Conservation (phyloP, 2,888 invertebrate species). For the Philereme vetulata region DNA sequence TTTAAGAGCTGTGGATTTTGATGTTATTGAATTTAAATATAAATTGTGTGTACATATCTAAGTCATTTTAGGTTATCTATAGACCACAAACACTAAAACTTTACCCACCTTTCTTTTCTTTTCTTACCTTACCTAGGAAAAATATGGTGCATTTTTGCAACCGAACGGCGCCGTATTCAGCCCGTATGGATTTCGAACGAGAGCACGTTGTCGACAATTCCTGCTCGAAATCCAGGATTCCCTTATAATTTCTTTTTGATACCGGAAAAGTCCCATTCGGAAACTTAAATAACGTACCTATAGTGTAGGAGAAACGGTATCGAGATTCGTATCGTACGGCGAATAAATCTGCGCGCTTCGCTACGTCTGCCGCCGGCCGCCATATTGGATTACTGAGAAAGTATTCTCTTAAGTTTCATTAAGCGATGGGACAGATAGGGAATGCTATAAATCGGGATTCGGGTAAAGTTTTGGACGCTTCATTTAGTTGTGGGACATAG, state of each 20-base stretch:
- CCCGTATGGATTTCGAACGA: slow-evolving; percentile 34
- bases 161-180: slow-evolving; percentile 7
- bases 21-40: no score
- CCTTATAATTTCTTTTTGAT: slow-evolving; percentile 79
- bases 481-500: slow-evolving; percentile 42
- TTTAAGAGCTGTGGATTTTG: no score
- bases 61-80: not conserved
- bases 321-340: slow-evolving; percentile 69
- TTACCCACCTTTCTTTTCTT: not conserved
- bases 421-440: slow-evolving; percentile 73
- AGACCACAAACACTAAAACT: not conserved
- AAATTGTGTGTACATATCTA: not conserved
- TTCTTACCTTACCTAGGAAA: slow-evolving; percentile 8
- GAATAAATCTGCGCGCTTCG: slow-evolving; percentile 65
- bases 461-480: slow-evolving; percentile 50
- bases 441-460: slow-evolving; percentile 57
- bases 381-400: slow-evolving; percentile 74
- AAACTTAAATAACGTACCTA: slow-evolving; percentile 80
- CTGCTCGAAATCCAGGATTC: slow-evolving; percentile 49
- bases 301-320: slow-evolving; percentile 62
- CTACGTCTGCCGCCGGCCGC: slow-evolving; percentile 59
- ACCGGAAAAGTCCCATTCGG: slow-evolving; percentile 68
- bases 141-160: slow-evolving; percentile 19
- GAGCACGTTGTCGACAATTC: slow-evolving; percentile 47
- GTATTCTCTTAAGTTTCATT: slow-evolving; percentile 82